Percentiles rank a stretch among this genome's conserved stretches.
phyloP scores from a whole-genome alignment of 2,888 invertebrate species.

The Steinernema scapterisci region DNA sequence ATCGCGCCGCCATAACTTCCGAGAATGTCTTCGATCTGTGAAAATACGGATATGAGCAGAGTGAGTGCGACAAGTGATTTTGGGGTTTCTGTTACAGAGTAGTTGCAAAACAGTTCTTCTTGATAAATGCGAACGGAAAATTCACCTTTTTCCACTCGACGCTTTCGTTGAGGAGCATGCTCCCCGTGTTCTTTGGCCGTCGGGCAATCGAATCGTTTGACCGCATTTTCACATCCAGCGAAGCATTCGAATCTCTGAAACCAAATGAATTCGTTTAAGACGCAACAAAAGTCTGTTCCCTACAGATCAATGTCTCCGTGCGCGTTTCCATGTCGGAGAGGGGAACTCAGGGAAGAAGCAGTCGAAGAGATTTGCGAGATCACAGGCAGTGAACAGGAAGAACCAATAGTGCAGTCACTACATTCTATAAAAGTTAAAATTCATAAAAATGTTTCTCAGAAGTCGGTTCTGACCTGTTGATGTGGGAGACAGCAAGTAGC shows the following conservation, averaged over 20 bases:
- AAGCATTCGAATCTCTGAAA: slow-evolving; percentile 6
- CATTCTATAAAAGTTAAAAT: slow-evolving; percentile 33
- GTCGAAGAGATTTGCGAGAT: slow-evolving; percentile 49
- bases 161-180: slow-evolving; percentile 36
- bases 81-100: neutral
- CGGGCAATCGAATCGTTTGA: neutral
- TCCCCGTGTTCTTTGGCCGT: neutral
- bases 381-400: slow-evolving; percentile 50
- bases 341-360: slow-evolving; percentile 37
- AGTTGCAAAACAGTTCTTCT: no score
- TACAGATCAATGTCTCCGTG: slow-evolving; percentile 26
- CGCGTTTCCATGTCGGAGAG: slow-evolving; percentile 17
- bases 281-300: neutral
- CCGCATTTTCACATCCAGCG: slow-evolving; percentile 19
- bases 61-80: slow-evolving; percentile 4
- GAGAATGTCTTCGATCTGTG: slow-evolving; percentile 57
- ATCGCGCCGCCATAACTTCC: slow-evolving; percentile 54
- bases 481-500: slow-evolving; percentile 7
- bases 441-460: neutral
- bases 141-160: slow-evolving; percentile 40
- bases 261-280: no score
- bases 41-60: slow-evolving; percentile 39
- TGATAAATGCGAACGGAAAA: no score
- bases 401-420: slow-evolving; percentile 44
- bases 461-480: neutral